Percentiles rank a stretch among this genome's conserved stretches.
Conservation (phyloP, 30 jellyfish, hydroid and myxozoan species). For the Aurelia aurita complex sp. Pacific region DNA sequence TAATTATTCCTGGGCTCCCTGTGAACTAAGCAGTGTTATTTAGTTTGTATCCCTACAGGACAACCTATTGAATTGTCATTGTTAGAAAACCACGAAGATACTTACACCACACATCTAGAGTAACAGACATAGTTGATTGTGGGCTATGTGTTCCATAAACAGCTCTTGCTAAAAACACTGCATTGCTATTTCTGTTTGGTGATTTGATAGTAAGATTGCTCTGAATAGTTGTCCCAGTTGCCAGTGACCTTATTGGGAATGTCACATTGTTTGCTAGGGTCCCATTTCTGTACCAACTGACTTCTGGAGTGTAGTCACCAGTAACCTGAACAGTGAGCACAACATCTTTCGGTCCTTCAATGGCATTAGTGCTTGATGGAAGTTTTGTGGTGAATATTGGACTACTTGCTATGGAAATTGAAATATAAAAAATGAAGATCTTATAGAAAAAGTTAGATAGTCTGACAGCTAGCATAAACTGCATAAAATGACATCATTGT, state of each 20-base stretch:
- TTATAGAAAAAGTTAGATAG: no score
- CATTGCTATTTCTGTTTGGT: constrained; percentile 44
- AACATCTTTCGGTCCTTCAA: constrained; percentile 36
- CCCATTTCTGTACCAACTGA: constrained; percentile 42
- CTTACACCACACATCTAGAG: constrained; percentile 51
- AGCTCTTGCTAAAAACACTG: constrained; percentile 41
- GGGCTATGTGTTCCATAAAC: constrained; percentile 63
- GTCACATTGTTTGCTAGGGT: constrained; percentile 13
- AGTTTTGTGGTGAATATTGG: constrained; percentile 34
- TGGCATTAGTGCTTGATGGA: background rate
- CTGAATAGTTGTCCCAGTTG: background rate
- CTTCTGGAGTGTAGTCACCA: constrained; percentile 35
- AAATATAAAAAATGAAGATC: no score
- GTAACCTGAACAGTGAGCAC: constrained; percentile 10
- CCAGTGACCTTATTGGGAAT: constrained; percentile 6
- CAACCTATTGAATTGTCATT: no score
- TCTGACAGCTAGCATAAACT: no score
- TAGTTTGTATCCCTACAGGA: no score
- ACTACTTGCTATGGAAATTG: constrained; percentile 18
- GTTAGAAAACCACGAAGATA: background rate
- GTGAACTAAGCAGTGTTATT: no score
- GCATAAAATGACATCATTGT: no score
- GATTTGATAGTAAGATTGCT: constrained; percentile 49
- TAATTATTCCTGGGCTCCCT: no score
- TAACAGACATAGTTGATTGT: constrained; percentile 14